Percentiles rank a stretch among this genome's conserved stretches.
Evolutionary conservation across 2,797 vertebrate genomes (phyloP).

Genomic region (Menidia menidia): DNA sequence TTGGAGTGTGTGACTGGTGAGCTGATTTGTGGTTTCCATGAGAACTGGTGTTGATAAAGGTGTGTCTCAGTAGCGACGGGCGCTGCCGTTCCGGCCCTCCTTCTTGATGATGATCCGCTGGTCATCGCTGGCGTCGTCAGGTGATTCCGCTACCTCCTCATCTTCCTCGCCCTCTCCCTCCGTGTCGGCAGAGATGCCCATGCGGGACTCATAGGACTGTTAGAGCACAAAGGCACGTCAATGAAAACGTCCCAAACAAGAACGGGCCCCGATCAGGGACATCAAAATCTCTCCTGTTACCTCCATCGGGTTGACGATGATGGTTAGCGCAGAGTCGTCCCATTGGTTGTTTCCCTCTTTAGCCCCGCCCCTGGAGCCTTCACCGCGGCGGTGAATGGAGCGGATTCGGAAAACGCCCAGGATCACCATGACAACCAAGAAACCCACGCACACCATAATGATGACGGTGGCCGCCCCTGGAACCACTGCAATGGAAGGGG

Average conservation of each 20-base stretch:
- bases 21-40: constrained; percentile 72
- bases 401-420: constrained; percentile 96
- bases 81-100: constrained; percentile 78
- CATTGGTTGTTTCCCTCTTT: constrained; percentile 92
- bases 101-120: constrained; percentile 91
- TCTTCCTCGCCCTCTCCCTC: constrained; percentile 83
- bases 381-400: constrained; percentile 91
- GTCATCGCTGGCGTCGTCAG: constrained; percentile 84
- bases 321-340: constrained; percentile 98
- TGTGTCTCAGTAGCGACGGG: constrained; percentile 87
- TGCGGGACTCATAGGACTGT: constrained; percentile 84
- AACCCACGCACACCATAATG: constrained; percentile 97
- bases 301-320: constrained; percentile 99
- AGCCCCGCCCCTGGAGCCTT: constrained; percentile 74
- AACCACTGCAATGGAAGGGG: constrained; percentile 82
- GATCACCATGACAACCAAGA: constrained; percentile 97
- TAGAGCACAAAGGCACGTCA: not conserved
- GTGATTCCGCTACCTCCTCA: constrained; percentile 89
- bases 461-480: constrained; percentile 96
- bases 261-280: not conserved
- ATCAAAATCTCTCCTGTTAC: constrained; percentile 69
- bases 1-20: constrained; percentile 73
- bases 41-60: constrained; percentile 65
- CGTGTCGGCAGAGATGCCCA: constrained; percentile 82
- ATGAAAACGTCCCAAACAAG: not conserved